Evolutionary conservation across 2,888 invertebrate genomes (phyloP).

Genomic region (Clunio marinus): DNA sequence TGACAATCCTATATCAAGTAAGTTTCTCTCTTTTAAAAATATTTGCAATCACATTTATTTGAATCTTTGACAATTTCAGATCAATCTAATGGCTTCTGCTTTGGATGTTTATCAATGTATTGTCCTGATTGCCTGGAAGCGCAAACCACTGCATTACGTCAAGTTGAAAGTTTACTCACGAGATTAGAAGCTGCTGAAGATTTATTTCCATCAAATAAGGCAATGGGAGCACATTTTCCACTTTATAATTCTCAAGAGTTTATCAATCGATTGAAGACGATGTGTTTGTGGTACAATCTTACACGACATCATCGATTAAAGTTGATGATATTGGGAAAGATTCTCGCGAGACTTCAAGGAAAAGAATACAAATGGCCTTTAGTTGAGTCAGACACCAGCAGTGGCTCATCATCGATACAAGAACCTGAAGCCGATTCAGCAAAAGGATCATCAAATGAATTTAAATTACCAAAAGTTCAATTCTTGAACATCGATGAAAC

Average conservation of each 20-base stretch:
- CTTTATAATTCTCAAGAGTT: constrained; percentile 52
- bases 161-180: constrained; percentile 67
- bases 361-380: constrained; percentile 51
- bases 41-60: constrained; percentile 24
- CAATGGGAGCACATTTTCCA: constrained; percentile 71
- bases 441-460: constrained; percentile 43
- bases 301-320: constrained; percentile 78
- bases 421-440: constrained; percentile 49
- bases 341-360: constrained; percentile 54
- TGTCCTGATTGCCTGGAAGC: constrained; percentile 67
- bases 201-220: constrained; percentile 77
- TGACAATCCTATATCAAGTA: neutral
- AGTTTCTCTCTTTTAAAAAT: neutral
- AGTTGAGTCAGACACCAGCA: constrained; percentile 46
- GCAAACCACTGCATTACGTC: constrained; percentile 68
- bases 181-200: constrained; percentile 72
- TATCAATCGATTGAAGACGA: constrained; percentile 57
- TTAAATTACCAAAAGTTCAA: constrained; percentile 47
- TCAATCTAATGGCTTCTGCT: constrained; percentile 48
- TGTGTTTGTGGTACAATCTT: constrained; percentile 90
- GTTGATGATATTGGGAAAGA: constrained; percentile 67
- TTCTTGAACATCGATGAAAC: constrained; percentile 49
- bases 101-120: constrained; percentile 69
- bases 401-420: constrained; percentile 47
- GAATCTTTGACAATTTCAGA: neutral